These are phyloP conservation scores for Eugnorisma glareosa DNA, from an alignment of 2,888 invertebrate species.

Conservation along the genomic window DNA sequence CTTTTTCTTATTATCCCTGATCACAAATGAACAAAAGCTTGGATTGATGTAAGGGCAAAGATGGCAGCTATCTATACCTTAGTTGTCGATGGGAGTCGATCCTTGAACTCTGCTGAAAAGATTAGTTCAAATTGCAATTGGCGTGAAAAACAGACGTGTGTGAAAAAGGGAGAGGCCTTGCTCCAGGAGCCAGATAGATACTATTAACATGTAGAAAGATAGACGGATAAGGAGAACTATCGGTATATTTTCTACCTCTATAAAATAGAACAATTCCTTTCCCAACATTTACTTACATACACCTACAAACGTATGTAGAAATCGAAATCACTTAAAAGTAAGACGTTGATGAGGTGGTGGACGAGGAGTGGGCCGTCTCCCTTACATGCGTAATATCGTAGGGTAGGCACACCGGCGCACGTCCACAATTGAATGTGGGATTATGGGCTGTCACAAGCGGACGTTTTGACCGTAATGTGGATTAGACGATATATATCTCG, in stretches of 20 bases:
- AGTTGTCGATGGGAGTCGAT: background rate
- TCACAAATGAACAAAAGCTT: background rate
- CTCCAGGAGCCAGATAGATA: background rate
- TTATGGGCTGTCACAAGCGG: conserved; percentile 76
- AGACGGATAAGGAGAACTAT: no score
- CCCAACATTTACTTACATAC: background rate
- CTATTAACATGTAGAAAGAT: background rate
- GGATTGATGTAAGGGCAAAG: background rate
- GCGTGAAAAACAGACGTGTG: background rate
- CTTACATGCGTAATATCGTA: conserved; percentile 41
- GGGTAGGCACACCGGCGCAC: conserved; percentile 54
- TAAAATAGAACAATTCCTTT: background rate
- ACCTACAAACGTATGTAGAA: conserved; percentile 1
- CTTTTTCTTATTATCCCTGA: background rate
- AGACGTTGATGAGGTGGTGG: conserved; percentile 29
- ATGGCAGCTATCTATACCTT: background rate
- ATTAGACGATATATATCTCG: conserved; percentile 68
- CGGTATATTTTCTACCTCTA: background rate
- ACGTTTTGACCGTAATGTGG: conserved; percentile 74
- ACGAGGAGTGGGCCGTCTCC: conserved; percentile 29
- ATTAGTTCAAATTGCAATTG: background rate
- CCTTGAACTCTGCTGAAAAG: background rate
- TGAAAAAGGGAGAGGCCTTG: background rate
- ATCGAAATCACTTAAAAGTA: conserved; percentile 41
- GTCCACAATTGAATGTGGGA: conserved; percentile 67